Evolutionary conservation across 2,797 vertebrate genomes (phyloP).

Genomic region (Caiman crocodilus): DNA sequence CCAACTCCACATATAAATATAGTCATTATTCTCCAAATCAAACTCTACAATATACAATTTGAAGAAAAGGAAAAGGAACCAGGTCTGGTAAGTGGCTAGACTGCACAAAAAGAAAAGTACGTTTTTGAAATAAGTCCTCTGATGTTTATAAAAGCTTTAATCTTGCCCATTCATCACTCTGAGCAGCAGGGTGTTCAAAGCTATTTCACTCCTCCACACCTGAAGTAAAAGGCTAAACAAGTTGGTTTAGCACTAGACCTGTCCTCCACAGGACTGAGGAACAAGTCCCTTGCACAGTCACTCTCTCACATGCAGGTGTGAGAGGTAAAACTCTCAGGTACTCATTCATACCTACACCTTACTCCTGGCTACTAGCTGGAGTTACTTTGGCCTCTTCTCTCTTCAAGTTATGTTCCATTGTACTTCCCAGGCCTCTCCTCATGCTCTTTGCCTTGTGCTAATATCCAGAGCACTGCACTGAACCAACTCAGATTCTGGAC

Average conservation of each 20-base stretch:
- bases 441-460: not conserved
- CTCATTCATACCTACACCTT: not conserved
- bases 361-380: not conserved
- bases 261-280: accelerated
- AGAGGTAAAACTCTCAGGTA: not conserved
- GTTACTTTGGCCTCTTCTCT: not conserved
- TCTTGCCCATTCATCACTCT: not conserved
- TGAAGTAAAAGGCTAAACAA: not conserved
- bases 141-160: not conserved
- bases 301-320: accelerated
- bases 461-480: not conserved
- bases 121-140: not conserved
- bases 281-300: not conserved
- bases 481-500: not conserved
- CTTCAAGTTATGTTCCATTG: not conserved
- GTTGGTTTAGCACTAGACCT: not conserved
- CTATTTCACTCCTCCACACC: not conserved
- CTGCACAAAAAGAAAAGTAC: not conserved
- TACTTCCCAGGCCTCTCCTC: not conserved
- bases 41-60: not conserved
- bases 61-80: not conserved
- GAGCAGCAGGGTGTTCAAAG: accelerated
- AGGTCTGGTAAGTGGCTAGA: not conserved
- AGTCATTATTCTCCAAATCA: not conserved
- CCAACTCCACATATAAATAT: not conserved